Evolutionary conservation across 2,888 invertebrate genomes (phyloP), one percentile per base, ranked within the genome.

Genomic region (Strigamia crassipes): DNA sequence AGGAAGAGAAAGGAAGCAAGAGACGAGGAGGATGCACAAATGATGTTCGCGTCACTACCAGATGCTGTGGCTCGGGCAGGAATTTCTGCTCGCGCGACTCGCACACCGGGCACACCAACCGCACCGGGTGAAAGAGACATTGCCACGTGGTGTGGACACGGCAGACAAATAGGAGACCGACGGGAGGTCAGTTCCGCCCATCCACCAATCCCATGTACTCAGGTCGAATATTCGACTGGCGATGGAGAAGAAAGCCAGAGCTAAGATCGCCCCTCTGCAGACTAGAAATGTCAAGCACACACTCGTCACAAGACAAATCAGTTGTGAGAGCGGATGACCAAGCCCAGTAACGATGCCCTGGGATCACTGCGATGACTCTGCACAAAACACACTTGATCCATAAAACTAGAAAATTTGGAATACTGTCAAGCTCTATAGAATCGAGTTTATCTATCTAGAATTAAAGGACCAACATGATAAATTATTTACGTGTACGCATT

Each of bases 111-210:
- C 21, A 73, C 27, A 15, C 18, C 23, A 34, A 56, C 56, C 21
- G 56, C 23, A 21, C 21, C 21, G 23, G 73, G 73, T 73, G 73
- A 73, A 73, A 21, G 31, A 73, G 21, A 21, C 21, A 21, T 18
- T 15, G 34, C 78, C 78, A 78, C 27, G 41, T 78, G 78, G 78
- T 34, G 38, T 38, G 78, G 78, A 78, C 78, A 78, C 78, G 18
- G 41, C 34, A 34, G 78, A 78, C 31, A 34, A 78, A 78, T 78
- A 78, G 78, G 38, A 23, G 34, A 38, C 78, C 78, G 34, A 78
- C 34, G 78, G 41, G 78, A 31, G 78, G 41, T 34, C 78, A 73
- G 73, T 31, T 23, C 73, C 73, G 27, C 31, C 73, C 73, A 27
- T 73, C 23, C 73, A 23, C 73, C 73, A 31, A 23, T 73, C 73